These are phyloP conservation scores for Craniophora ligustri DNA, from an alignment of 2,888 invertebrate species.

Conservation along the genomic window DNA sequence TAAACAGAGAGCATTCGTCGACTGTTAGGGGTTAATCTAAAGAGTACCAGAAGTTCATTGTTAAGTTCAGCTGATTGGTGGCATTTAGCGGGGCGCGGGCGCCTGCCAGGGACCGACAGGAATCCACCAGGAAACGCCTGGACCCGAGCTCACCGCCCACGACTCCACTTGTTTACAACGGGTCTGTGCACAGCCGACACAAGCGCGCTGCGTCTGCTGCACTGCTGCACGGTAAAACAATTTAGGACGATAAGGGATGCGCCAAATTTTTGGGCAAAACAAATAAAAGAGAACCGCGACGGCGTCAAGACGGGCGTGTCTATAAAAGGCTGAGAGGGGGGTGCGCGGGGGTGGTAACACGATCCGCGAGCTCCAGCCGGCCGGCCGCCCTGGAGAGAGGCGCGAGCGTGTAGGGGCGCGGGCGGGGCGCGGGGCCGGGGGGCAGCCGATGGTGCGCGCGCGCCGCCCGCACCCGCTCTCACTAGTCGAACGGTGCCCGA, in stretches of 20 bases:
- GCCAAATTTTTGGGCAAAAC: conserved; percentile 87
- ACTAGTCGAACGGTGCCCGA: conserved; percentile 89
- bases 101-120: conserved; percentile 77
- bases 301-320: conserved; percentile 85
- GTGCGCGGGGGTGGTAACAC: conserved; percentile 88
- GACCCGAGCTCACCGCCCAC: conserved; percentile 57
- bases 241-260: conserved; percentile 72
- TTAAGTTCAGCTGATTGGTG: conserved; percentile 79
- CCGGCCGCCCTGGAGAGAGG: conserved; percentile 83
- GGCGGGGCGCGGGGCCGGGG: conserved; percentile 51
- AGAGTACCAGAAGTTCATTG: conserved; percentile 82
- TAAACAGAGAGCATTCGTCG: conserved; percentile 71
- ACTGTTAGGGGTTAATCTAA: conserved; percentile 68
- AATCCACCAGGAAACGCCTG: conserved; percentile 72
- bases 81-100: conserved; percentile 65
- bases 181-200: conserved; percentile 26
- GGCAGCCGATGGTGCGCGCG: conserved; percentile 70
- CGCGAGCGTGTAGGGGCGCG: conserved; percentile 45
- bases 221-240: conserved; percentile 38
- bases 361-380: conserved; percentile 87
- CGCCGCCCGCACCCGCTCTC: conserved; percentile 84
- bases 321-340: conserved; percentile 88
- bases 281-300: conserved; percentile 83
- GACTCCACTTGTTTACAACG: conserved; percentile 41
- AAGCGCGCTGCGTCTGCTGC: conserved; percentile 31